Evolutionary conservation across 2,797 vertebrate genomes (phyloP).

Genomic region (Emydoidea blandingii): DNA sequence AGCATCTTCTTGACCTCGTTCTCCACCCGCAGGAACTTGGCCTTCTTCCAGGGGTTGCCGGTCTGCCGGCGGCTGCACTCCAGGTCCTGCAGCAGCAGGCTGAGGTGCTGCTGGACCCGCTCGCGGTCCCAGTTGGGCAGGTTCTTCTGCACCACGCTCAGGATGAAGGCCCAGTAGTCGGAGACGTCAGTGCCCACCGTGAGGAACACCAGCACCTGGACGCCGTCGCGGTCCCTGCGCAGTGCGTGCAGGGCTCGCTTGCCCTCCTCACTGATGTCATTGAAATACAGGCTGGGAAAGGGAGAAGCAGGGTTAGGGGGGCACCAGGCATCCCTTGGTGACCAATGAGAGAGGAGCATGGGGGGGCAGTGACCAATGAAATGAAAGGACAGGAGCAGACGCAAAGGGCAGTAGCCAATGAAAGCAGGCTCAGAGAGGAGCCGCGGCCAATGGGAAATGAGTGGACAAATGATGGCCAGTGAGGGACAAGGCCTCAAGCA

Average conservation of each 20-base stretch:
- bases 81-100: constrained; percentile 90
- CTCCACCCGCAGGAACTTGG: constrained; percentile 91
- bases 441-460: neutral
- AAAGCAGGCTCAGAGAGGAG: neutral
- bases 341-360: neutral
- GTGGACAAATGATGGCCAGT: neutral
- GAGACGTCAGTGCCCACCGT: constrained; percentile 91
- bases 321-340: neutral
- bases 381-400: neutral
- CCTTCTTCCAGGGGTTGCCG: constrained; percentile 89
- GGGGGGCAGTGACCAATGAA: neutral
- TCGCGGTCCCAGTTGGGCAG: constrained; percentile 89
- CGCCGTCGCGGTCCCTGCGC: constrained; percentile 72
- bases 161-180: constrained; percentile 91
- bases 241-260: constrained; percentile 85
- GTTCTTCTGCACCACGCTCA: constrained; percentile 89
- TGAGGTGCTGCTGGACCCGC: constrained; percentile 87
- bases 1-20: constrained; percentile 86
- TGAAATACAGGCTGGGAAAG: constrained; percentile 91
- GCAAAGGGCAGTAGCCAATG: neutral
- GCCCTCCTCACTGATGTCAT: constrained; percentile 90
- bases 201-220: constrained; percentile 91
- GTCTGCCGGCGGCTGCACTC: constrained; percentile 91
- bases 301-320: neutral
- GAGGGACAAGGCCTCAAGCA: neutral